Evolutionary conservation across 2,113 vertebrate genomes (phyloP), one percentile per base, ranked within the genome.

Genomic region (Tapirus terrestris): DNA sequence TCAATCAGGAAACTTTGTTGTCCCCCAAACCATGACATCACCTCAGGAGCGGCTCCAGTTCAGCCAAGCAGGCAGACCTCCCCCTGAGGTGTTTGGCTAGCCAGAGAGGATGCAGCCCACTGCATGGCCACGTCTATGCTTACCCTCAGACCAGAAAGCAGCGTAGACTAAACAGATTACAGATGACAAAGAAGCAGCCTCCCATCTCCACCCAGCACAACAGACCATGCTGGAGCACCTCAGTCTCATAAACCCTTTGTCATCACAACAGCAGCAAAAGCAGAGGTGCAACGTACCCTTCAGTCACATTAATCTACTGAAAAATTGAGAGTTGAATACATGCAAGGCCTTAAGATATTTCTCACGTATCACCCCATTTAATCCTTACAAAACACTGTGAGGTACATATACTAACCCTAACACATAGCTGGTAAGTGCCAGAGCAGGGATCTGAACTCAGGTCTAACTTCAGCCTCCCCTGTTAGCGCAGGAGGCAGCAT

Each of bases 91-190:
- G 6, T 21, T 93, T 10, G 91, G 13, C 29, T 45, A 67, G 51
- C 18, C 80, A 92, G 89, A 94, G 96, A 96, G n/a, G 29, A 93
- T 51, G 72, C 48, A 70, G 48, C 48, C 27, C 48, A 53, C 36
- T n/a, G 6, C 0, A 0, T 48, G 82, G 77, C 8, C 61, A 88
- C 89, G 87, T 0, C 0, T 72, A 17, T 53, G 33, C 48, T 21
- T 95, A 91, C 56, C 45, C 48, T 90, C 86, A 70, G 43, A 86
- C 51, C 56, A 63, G 14, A 98, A 96, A 94, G 8, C n/a, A 39
- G 39, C 43, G 48, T 67, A n/a, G 80, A 36, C 3, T 0, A 2
- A 94, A 72, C 23, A 86, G 91, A 87, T 65, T 20, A 88, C 31
- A 56, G 67, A 82, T 56, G 58, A 94, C 4, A 91, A 73, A 89